These are phyloP conservation scores for Capitulum mitella DNA, from an alignment of 2,888 invertebrate genomes.

Conservation along the genomic window DNA sequence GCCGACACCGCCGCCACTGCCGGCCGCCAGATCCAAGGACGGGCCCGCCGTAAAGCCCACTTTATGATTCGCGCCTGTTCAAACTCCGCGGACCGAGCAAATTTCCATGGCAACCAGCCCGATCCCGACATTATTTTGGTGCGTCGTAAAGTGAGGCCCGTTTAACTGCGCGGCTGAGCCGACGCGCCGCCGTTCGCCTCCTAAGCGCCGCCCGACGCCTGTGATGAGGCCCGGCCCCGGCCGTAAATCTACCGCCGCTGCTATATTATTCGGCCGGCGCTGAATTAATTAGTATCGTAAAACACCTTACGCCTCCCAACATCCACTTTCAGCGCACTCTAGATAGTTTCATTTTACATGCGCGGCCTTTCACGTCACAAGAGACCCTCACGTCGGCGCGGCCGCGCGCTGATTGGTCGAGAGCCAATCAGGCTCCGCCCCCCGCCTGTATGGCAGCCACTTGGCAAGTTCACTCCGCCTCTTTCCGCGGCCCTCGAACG, in stretches of 20 bases:
- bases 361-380: constrained; percentile 10
- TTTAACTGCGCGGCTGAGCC: not conserved
- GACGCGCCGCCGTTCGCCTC: not conserved
- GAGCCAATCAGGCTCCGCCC: not conserved
- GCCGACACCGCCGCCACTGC: too few species aligned
- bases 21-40: not conserved
- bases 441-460: constrained; percentile 14
- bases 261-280: not conserved
- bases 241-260: not conserved
- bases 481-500: constrained; percentile 17
- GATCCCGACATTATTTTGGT: not conserved
- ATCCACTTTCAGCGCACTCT: not conserved
- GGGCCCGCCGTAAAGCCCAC: not conserved
- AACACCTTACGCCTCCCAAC: constrained; percentile 7
- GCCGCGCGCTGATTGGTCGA: not conserved
- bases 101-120: not conserved
- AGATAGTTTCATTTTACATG: constrained; percentile 18
- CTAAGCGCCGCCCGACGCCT: not conserved
- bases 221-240: not conserved
- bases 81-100: not conserved
- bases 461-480: constrained; percentile 21
- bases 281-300: constrained; percentile 15
- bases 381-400: not conserved
- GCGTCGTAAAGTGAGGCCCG: not conserved
- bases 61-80: not conserved